Base-by-base conservation (phyloP, 2,888 invertebrate genomes). In the Noctuana brunneofusca region DNA sequence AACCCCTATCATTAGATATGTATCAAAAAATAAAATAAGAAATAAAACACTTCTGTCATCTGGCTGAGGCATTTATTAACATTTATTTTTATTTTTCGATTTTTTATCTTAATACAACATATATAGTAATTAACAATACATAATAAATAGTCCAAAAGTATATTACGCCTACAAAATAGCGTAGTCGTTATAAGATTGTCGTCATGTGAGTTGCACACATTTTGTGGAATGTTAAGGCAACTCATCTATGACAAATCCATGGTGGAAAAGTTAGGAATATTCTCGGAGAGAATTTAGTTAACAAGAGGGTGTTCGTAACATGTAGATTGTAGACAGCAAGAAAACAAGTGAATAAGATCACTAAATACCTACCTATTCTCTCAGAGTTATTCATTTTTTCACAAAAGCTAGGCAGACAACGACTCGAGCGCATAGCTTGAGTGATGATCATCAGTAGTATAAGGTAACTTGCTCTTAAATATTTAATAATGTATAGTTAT, bases 1-100 rank as follows among this genome's bases (percentile, higher is more conserved):
- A n/a, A n/a, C n/a, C n/a, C n/a, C n/a, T n/a, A n/a, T n/a, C n/a
- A n/a, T n/a, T n/a, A n/a, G n/a, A n/a, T n/a, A n/a, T n/a, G n/a
- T n/a, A n/a, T n/a, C n/a, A n/a, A 50, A 27, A 27, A 50, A 27
- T 20, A 35, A 22, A 20, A 16, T 46, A 46, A 46, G 22, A 71
- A 83, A 82, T 79, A 73, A 89, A 87, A 86, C 81, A 78, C 78
- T 68, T 64, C 77, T 49, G 48, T 79, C 79, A 79, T 88, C 87
- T 92, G 92, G 91, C 92, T 92, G 92, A 92, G 92, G 92, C 92
- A 92, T 92, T 92, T 91, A 92, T 89, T 92, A 91, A 92, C 91
- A 90, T 92, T 91, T 89, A 91, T 84, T 89, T 92, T 91, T 89
- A 91, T 84, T 89, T 88, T 89, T 88, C 80, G 80, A 75, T 86